A percentile compares a stretch with the other conserved stretches of the same genome.
phyloP scores from a whole-genome alignment of 1,140 invertebrate genomes.

The Cydia splendana region DNA sequence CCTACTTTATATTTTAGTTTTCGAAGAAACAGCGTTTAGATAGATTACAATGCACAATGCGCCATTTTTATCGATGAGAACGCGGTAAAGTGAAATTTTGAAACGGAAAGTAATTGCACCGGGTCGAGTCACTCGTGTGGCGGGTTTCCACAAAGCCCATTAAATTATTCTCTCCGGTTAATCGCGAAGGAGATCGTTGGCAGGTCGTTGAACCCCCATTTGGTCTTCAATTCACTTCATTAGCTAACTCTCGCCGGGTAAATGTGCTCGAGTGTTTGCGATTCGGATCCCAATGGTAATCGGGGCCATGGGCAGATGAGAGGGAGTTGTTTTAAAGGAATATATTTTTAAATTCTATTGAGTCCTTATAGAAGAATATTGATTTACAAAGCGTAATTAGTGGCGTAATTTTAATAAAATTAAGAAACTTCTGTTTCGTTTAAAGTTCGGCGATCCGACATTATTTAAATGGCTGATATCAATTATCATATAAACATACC shows the following conservation, averaged over 20 bases:
- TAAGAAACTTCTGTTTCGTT: too few species aligned
- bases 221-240: slow-evolving; percentile 54
- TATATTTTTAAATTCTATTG: not conserved
- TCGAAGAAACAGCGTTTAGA: not conserved
- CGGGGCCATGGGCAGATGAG: slow-evolving; percentile 23
- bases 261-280: slow-evolving; percentile 39
- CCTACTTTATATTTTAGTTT: too few species aligned
- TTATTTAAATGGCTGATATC: too few species aligned
- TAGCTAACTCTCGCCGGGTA: slow-evolving; percentile 41
- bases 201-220: slow-evolving; percentile 51
- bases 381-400: too few species aligned
- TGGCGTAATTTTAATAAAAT: too few species aligned
- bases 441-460: too few species aligned
- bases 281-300: slow-evolving; percentile 7
- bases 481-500: too few species aligned
- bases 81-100: slow-evolving; percentile 8
- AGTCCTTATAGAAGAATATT: not conserved
- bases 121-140: slow-evolving; percentile 15
- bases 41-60: slow-evolving; percentile 19
- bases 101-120: slow-evolving; percentile 27
- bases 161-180: slow-evolving; percentile 50
- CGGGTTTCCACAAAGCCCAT: slow-evolving; percentile 44
- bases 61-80: slow-evolving; percentile 27
- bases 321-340: not conserved
- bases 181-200: slow-evolving; percentile 48